Evolutionary conservation across 2,113 vertebrate genomes (phyloP), one percentile per base, ranked within the genome.

Genomic region (Varanus salvator): DNA sequence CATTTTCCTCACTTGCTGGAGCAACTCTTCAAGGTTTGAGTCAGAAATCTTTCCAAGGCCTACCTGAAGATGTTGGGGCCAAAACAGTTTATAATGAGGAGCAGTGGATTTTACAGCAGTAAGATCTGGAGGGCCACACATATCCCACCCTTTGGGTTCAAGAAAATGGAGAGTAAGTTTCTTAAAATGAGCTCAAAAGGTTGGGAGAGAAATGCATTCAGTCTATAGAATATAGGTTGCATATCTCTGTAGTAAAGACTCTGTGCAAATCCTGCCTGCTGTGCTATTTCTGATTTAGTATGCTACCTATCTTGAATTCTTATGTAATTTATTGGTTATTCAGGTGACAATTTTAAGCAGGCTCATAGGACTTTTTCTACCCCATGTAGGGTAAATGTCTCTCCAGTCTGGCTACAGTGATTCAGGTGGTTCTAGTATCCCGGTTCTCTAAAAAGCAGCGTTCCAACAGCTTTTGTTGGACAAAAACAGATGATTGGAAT

Each of bases 351-450:
- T 88, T 91, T 23, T 74, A 50, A 89, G 44, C 66, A 68, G 71
- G 38, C 82, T 4, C 23, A 77, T 88, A 27, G 31, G 23, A 9
- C 84, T 19, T 50, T 14, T 14, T 23, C 84, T 34, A 29, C 52
- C 52, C 82, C 0, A 0, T 3, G 0, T 19, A 11, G 21, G 50
- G n/a, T n/a, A 8, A 38, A 38, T 31, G 50, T 19, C 1, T 50
- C 68, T 84, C 29, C n/a, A 34, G 54, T 34, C 31, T n/a, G 29
- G 34, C 29, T 84, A 2, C 57, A 87, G 6, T 27, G 57, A 29
- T 9, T 84, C 23, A 68, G 34, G 14, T 76, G 19, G 17, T 75
- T 83, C 71, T 60, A 29, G 68, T 82, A 23, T n/a, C 12, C 31
- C 27, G 0, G 27, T 21, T 83, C 15, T 6, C 52, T 27, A 85